Percentiles rank a stretch among this genome's conserved stretches.
phyloP scores from a whole-genome alignment of 2,797 vertebrate species.

The Novumbra hubbsi region DNA sequence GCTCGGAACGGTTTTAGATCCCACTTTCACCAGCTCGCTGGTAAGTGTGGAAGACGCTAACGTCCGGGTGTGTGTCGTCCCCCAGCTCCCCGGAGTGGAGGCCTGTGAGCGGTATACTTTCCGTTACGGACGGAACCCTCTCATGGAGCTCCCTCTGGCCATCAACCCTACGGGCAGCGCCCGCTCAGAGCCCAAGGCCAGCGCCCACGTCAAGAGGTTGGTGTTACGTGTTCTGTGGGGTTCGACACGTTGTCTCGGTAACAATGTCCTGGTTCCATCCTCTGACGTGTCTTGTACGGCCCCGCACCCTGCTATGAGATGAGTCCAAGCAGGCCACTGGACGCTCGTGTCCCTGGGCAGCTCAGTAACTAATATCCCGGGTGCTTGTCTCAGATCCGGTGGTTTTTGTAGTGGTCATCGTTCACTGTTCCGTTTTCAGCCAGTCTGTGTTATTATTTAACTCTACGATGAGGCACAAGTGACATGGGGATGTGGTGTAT shows the following conservation, averaged over 20 bases:
- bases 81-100: slow-evolving; percentile 94
- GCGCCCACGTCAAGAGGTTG: slow-evolving; percentile 94
- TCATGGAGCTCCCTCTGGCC: slow-evolving; percentile 96
- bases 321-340: neutral
- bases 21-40: neutral
- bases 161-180: slow-evolving; percentile 94
- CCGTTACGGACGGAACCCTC: slow-evolving; percentile 91
- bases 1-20: neutral
- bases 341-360: neutral
- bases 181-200: slow-evolving; percentile 90
- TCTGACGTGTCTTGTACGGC: neutral
- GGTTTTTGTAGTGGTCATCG: neutral
- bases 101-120: slow-evolving; percentile 90
- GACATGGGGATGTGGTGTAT: neutral
- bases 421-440: neutral
- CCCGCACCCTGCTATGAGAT: too few relatives aligned
- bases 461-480: neutral
- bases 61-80: slow-evolving; percentile 8
- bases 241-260: slow-evolving; percentile 56
- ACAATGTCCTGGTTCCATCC: neutral
- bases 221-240: slow-evolving; percentile 84
- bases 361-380: neutral
- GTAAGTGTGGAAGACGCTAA: neutral
- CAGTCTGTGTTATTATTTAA: neutral
- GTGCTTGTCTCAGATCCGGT: neutral